Percentiles rank a stretch among this genome's conserved stretches.
phyloP scores from a whole-genome alignment of 2,797 vertebrate species.

The Acanthornis magna region DNA sequence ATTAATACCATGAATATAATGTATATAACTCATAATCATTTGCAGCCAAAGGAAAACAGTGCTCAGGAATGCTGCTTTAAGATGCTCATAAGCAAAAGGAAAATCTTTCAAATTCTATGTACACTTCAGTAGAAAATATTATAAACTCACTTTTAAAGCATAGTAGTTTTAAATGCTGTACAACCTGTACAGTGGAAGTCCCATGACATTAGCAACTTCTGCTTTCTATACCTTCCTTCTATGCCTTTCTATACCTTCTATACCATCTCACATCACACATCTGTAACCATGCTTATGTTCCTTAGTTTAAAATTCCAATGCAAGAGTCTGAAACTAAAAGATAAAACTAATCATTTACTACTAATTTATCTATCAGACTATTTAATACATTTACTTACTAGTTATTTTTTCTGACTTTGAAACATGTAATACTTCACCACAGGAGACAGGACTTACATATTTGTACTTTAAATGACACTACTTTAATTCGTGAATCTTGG shows the following conservation, averaged over 20 bases:
- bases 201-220: not conserved
- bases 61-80: not conserved
- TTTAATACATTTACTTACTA: not conserved
- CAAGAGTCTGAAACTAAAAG: not conserved
- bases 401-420: not conserved
- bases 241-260: not conserved
- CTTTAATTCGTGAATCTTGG: not conserved
- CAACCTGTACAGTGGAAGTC: not conserved
- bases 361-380: not conserved
- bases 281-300: accelerated
- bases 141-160: not conserved
- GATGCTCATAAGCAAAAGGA: not conserved
- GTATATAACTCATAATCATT: not conserved
- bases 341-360: not conserved
- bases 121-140: not conserved
- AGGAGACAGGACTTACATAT: not conserved
- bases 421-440: not conserved
- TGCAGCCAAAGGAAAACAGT: not conserved
- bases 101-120: not conserved
- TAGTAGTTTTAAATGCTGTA: not conserved
- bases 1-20: not conserved
- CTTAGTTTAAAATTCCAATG: not conserved
- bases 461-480: not conserved
- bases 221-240: not conserved
- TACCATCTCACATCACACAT: not conserved